These are phyloP conservation scores for Elmis aenea DNA, from an alignment of 2,888 invertebrate genomes.

Conservation along the genomic window DNA sequence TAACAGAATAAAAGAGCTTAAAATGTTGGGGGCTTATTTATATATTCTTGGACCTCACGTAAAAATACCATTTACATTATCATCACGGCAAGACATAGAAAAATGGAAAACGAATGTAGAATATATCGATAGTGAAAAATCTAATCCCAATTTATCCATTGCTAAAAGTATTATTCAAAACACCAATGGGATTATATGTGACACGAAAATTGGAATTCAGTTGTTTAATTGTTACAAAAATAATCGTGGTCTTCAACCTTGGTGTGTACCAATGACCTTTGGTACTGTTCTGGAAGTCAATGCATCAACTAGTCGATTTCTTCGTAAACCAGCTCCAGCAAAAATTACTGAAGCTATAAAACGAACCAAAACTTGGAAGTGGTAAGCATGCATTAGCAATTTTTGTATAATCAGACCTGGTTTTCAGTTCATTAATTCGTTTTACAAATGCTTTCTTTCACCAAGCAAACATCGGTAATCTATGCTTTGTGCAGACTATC, in stretches of 20 bases:
- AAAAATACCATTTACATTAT: constrained; percentile 6
- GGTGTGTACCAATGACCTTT: constrained; percentile 13
- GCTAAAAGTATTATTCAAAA: constrained; percentile 7
- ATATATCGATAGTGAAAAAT: constrained; percentile 6
- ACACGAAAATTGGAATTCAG: constrained; percentile 8
- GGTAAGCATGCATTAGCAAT: too few species aligned
- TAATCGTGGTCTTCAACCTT: constrained; percentile 7
- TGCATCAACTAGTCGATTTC: constrained; percentile 4
- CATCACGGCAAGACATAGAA: constrained; percentile 7
- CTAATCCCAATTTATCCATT: constrained; percentile 7
- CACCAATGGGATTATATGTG: constrained; percentile 9
- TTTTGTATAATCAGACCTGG: too few species aligned
- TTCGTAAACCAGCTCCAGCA: too few species aligned
- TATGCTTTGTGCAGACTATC: too few species aligned
- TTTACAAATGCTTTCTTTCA: too few species aligned
- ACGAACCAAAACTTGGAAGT: too few species aligned
- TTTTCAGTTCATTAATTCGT: too few species aligned
- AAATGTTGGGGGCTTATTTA: constrained; percentile 5
- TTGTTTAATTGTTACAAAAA: constrained; percentile 9
- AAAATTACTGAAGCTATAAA: too few species aligned
- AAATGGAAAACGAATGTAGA: constrained; percentile 11
- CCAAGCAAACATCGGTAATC: too few species aligned
- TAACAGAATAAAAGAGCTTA: constrained; percentile 4
- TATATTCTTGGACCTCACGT: constrained; percentile 17
- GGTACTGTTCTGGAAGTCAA: constrained; percentile 3